Evolutionary conservation across 2,113 vertebrate genomes (phyloP).

Genomic region (Burhinus oedicnemus): DNA sequence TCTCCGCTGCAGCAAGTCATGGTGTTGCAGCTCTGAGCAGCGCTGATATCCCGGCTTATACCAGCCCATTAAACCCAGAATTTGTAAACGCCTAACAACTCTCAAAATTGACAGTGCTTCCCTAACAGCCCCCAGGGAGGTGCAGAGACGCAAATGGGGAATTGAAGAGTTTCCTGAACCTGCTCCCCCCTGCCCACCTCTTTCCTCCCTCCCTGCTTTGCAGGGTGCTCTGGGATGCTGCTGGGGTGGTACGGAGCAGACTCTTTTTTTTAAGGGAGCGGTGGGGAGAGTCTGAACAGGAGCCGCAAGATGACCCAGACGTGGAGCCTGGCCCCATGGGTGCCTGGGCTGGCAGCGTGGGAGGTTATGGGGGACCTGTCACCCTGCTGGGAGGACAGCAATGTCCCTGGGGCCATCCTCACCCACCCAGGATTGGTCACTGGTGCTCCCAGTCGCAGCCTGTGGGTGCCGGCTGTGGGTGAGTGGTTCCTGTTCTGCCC

Average conservation of each 20-base stretch:
- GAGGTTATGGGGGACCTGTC: background rate
- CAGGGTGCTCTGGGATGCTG: background rate
- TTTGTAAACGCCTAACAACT: background rate
- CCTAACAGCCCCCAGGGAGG: background rate
- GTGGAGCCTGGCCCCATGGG: background rate
- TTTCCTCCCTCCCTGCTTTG: background rate
- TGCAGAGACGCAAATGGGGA: background rate
- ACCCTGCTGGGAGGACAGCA: background rate
- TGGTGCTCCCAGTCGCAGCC: background rate
- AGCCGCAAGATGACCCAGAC: background rate
- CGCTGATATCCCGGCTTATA: background rate
- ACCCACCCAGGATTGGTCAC: rapidly evolving
- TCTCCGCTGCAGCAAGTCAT: background rate
- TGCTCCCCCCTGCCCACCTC: rapidly evolving
- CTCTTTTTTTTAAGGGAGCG: rapidly evolving
- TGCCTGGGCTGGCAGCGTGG: rapidly evolving
- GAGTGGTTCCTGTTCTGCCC: background rate
- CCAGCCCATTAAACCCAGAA: background rate
- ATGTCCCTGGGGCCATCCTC: background rate
- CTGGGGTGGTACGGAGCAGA: background rate
- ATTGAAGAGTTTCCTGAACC: background rate
- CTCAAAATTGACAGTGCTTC: background rate
- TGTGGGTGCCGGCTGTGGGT: rapidly evolving
- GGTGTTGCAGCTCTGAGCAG: background rate
- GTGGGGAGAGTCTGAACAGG: background rate